Conservation (phyloP, 2,113 vertebrate genomes). For the Nannospalax galili region DNA sequence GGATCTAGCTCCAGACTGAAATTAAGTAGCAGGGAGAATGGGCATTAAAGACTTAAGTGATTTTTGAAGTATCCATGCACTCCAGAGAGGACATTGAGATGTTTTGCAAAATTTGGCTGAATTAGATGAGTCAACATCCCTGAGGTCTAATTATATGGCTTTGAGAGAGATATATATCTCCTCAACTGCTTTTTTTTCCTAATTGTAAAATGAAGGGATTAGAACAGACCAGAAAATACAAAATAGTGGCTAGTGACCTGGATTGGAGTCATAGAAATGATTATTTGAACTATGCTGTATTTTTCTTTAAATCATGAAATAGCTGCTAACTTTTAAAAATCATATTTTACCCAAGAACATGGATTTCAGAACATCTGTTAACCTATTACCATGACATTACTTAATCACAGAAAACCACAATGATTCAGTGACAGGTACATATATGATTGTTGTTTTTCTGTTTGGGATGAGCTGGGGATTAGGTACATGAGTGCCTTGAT, state of each 20-base stretch:
- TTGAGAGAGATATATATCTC: neutral
- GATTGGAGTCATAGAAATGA: neutral
- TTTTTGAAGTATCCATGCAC: neutral
- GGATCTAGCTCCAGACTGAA: neutral
- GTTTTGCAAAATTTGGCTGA: neutral
- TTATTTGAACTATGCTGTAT: neutral
- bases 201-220: neutral
- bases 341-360: neutral
- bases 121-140: neutral
- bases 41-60: neutral
- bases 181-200: conserved; percentile 5
- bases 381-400: neutral
- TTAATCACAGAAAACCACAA: neutral
- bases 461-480: neutral
- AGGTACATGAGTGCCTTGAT: neutral
- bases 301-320: neutral
- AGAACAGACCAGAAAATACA: neutral
- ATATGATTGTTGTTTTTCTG: neutral
- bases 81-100: neutral
- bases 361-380: neutral
- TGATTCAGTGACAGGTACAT: neutral
- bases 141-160: neutral
- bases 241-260: neutral
- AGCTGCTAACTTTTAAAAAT: neutral
- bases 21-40: neutral